These are phyloP conservation scores for Suricata suricatta DNA, from an alignment of 2,113 vertebrate species.

Conservation along the genomic window DNA sequence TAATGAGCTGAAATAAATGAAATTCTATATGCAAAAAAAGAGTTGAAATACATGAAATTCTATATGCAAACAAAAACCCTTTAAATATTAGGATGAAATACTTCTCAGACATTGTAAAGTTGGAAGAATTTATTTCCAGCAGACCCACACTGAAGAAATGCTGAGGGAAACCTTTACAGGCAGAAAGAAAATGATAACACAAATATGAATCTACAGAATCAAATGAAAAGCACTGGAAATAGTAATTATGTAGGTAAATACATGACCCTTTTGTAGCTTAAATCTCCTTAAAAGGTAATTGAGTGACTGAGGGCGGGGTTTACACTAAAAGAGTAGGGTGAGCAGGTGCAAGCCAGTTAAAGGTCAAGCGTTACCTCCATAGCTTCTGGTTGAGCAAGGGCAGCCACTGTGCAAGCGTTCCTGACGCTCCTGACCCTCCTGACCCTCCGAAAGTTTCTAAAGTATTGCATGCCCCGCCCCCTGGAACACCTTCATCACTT, in stretches of 20 bases:
- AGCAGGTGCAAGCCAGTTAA: accelerated
- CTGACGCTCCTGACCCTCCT: no score
- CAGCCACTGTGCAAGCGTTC: background rate
- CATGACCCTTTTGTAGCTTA: background rate
- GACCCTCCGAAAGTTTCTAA: background rate
- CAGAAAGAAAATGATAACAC: background rate
- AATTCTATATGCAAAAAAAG: background rate
- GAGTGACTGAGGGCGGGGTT: accelerated
- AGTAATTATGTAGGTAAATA: background rate
- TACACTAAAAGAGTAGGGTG: accelerated
- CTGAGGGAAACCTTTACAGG: background rate
- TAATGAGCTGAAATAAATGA: background rate
- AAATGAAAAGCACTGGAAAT: background rate
- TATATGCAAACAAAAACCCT: background rate
- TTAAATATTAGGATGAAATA: background rate
- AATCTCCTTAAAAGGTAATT: background rate
- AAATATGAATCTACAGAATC: background rate
- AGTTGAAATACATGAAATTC: background rate
- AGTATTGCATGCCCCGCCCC: no score
- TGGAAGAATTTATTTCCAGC: background rate
- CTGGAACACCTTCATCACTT: background rate
- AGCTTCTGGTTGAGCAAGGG: accelerated
- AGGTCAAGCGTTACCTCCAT: accelerated
- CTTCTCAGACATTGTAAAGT: background rate
- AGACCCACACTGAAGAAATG: background rate